Conservation (phyloP, 2,113 vertebrate species). For the Hepsetus odoe region DNA sequence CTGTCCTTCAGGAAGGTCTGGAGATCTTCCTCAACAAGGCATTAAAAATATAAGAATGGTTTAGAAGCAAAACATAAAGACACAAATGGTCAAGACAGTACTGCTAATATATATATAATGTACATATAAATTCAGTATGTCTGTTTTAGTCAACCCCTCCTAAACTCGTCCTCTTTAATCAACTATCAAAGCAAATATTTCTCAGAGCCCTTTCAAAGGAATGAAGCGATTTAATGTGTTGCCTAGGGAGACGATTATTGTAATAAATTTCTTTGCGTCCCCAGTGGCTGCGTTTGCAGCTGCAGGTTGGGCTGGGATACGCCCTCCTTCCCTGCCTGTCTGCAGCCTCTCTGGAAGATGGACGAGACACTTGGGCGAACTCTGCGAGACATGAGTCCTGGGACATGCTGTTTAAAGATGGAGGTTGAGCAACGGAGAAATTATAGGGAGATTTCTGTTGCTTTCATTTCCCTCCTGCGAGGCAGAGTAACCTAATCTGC, state of each 20-base stretch:
- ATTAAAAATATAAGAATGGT: no score
- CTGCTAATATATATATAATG: no score
- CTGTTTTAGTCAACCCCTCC: background rate
- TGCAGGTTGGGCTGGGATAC: slow-evolving; percentile 3
- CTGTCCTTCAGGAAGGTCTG: no score
- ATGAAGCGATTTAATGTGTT: slow-evolving; percentile 69
- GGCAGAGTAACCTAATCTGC: background rate
- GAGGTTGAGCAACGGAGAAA: background rate
- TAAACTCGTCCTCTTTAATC: slow-evolving; percentile 70
- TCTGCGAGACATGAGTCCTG: background rate
- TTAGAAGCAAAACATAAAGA: no score
- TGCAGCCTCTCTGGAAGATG: slow-evolving; percentile 13
- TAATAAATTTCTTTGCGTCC: slow-evolving; percentile 66
- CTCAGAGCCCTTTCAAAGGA: slow-evolving; percentile 69
- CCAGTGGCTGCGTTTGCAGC: slow-evolving; percentile 43
- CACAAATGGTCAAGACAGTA: no score
- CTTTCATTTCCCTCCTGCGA: slow-evolving; percentile 8
- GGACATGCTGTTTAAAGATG: background rate
- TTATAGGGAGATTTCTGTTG: slow-evolving; percentile 7
- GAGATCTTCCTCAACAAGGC: no score
- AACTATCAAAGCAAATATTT: slow-evolving; percentile 72
- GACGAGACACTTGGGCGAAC: background rate
- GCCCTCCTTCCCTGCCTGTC: background rate
- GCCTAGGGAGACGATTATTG: slow-evolving; percentile 71
- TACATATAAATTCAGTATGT: no score